Conservation (phyloP, 1,140 invertebrate species). For the Polypedilum vanderplanki region DNA sequence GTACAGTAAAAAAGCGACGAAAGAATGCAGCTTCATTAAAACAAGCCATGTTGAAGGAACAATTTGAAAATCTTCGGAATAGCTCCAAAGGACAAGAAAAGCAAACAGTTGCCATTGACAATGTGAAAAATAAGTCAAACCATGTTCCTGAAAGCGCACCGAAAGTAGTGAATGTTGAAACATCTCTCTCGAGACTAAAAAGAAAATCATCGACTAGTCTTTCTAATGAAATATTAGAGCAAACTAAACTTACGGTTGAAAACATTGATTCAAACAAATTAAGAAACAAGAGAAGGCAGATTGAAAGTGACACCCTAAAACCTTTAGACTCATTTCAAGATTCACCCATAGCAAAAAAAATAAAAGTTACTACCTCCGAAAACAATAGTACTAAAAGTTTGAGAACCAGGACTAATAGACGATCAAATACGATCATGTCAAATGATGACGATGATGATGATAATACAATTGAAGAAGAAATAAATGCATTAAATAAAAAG, state of each 20-base stretch:
- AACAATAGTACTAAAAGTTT: too few species aligned
- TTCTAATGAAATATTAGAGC: neutral
- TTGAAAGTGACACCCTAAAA: neutral
- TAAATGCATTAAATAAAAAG: too few species aligned
- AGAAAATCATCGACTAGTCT: neutral
- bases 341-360: too few species aligned
- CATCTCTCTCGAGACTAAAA: neutral
- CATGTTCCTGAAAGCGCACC: neutral
- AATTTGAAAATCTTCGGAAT: neutral
- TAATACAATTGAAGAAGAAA: too few species aligned
- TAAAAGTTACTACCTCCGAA: too few species aligned
- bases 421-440: too few species aligned
- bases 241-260: neutral
- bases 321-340: too few species aligned
- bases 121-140: neutral
- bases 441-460: too few species aligned
- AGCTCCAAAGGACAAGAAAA: neutral
- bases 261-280: neutral
- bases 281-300: neutral
- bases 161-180: neutral
- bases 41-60: constrained; percentile 8
- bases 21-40: neutral
- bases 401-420: too few species aligned
- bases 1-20: neutral
- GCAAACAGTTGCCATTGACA: neutral